phyloP scores from a whole-genome alignment of 2,797 vertebrate species.

The Danio tinwini region DNA sequence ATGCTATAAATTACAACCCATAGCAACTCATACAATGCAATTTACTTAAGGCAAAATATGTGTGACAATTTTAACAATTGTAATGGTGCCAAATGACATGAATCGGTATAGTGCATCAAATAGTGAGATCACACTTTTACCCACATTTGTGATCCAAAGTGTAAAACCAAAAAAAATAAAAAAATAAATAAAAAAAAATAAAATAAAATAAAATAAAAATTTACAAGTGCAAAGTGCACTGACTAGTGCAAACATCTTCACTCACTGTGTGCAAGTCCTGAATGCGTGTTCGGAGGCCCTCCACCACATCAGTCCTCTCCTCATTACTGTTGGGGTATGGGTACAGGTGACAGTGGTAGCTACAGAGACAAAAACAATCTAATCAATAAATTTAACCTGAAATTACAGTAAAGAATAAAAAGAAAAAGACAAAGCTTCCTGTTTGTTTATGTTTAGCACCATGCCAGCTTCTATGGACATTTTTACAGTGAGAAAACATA shows the following conservation, averaged over 20 bases:
- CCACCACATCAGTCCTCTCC: conserved; percentile 87
- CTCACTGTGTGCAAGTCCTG: conserved; percentile 93
- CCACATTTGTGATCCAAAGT: background rate
- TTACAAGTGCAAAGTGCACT: background rate
- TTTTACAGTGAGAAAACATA: no score
- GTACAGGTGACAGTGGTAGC: conserved; percentile 96
- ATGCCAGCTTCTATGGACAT: no score
- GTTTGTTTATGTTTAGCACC: no score
- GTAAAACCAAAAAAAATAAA: background rate
- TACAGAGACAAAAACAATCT: conserved; percentile 58
- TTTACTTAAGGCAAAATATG: no score
- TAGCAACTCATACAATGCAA: no score
- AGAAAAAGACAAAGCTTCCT: background rate
- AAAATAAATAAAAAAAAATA: no score
- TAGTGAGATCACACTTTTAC: background rate
- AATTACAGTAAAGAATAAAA: background rate
- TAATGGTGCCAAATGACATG: no score
- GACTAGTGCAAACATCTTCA: background rate
- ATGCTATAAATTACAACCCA: no score
- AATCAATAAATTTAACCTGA: background rate
- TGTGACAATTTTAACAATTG: no score
- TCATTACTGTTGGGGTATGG: conserved; percentile 90
- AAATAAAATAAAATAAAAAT: no score
- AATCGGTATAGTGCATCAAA: no score
- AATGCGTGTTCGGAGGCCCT: conserved; percentile 90